Percentiles rank a stretch among this genome's conserved stretches.
These are phyloP conservation scores for Notarius quadriscutis DNA, from an alignment of 2,113 vertebrate species.

Conservation along the genomic window DNA sequence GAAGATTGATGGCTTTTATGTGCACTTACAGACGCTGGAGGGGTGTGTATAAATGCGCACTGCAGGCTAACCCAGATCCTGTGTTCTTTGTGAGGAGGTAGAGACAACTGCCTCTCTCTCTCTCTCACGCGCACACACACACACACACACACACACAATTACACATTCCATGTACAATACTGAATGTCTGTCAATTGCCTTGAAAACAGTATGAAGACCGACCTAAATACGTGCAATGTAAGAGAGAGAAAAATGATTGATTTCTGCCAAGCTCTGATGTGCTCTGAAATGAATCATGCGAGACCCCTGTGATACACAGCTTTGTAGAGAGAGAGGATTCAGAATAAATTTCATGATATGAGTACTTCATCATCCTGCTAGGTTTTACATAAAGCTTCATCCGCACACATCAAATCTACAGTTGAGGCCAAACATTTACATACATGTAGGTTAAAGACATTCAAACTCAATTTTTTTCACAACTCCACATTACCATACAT, in stretches of 20 bases:
- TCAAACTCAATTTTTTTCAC: background rate
- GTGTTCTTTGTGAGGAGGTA: constrained; percentile 26
- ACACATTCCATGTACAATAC: constrained; percentile 13
- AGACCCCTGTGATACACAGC: background rate
- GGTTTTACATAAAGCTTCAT: background rate
- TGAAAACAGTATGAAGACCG: constrained; percentile 5
- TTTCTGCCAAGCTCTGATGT: constrained; percentile 25
- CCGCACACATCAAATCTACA: too few species aligned
- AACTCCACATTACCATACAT: too few species aligned
- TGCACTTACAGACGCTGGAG: constrained; percentile 28
- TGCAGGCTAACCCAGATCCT: constrained; percentile 45
- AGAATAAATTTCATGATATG: background rate
- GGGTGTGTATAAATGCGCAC: constrained; percentile 33
- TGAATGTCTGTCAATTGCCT: constrained; percentile 23
- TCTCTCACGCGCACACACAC: constrained; percentile 23
- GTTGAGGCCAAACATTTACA: background rate
- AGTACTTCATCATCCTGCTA: background rate
- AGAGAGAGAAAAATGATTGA: constrained; percentile 15
- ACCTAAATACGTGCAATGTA: constrained; percentile 1
- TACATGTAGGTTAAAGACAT: background rate
- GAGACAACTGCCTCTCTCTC: constrained; percentile 15
- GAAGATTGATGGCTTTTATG: constrained; percentile 52
- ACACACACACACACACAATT: background rate
- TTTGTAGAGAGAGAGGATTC: background rate
- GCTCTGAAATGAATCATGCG: constrained; percentile 10